Percentiles rank a stretch among this genome's conserved stretches.
These are phyloP conservation scores for Lordiphosa collinella DNA, from an alignment of 1,140 invertebrate species.

Conservation along the genomic window DNA sequence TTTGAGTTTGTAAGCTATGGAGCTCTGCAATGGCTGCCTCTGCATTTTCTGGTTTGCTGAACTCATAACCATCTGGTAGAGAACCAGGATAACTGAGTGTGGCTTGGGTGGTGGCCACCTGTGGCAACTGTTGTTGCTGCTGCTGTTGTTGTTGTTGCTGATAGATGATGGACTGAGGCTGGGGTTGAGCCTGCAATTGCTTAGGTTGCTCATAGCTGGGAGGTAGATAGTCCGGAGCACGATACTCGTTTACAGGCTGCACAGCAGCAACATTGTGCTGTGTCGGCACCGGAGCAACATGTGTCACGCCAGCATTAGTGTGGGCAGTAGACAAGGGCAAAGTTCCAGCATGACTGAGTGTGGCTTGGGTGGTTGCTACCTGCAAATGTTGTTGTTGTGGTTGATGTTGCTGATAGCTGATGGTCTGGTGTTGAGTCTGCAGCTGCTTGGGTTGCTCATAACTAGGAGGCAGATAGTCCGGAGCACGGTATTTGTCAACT, in stretches of 20 bases:
- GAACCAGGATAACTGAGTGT: conserved; percentile 27
- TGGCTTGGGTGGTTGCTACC: conserved; percentile 14
- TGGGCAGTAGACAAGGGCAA: too few relatives aligned
- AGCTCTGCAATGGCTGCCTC: conserved; percentile 71
- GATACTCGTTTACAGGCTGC: conserved; percentile 37
- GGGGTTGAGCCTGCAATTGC: conserved; percentile 12
- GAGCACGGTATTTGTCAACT: conserved; percentile 39
- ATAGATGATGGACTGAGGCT: conserved; percentile 20
- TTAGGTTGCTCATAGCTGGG: conserved; percentile 49
- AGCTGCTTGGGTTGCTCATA: conserved; percentile 40
- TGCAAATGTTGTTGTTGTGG: conserved; percentile 31
- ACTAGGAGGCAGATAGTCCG: conserved; percentile 53
- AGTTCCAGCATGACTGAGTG: conserved; percentile 25
- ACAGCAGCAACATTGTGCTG: too few relatives aligned
- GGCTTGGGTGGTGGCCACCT: conserved; percentile 12
- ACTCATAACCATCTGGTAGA: conserved; percentile 66
- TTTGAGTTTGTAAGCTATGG: conserved; percentile 63
- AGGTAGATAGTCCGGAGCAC: conserved; percentile 55
- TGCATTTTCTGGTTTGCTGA: conserved; percentile 57
- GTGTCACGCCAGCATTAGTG: neutral
- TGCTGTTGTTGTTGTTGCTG: conserved; percentile 25
- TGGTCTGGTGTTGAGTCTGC: neutral
- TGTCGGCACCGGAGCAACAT: too few relatives aligned
- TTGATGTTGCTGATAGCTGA: conserved; percentile 17
- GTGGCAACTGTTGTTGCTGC: conserved; percentile 33